Evolutionary conservation across 2,888 invertebrate species (phyloP), one percentile per base, ranked within the genome.

Genomic region (Blera fallax): DNA sequence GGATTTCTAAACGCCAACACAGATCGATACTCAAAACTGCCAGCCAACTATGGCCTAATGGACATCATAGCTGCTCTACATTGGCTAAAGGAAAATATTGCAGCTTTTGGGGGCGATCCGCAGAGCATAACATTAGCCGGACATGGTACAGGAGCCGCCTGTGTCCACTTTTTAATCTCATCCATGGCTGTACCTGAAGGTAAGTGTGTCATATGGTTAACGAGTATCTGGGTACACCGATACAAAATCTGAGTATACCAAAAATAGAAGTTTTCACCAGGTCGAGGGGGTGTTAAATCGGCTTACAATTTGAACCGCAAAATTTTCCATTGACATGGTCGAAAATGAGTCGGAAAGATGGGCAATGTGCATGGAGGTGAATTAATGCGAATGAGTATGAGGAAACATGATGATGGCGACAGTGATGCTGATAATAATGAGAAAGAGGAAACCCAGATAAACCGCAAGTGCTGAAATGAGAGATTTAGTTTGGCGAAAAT

Each of bases 31-130:
- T 95, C 96, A 54, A 95, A 96, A 85, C 96, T 97, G 34, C 97
- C 97, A 45, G 96, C 97, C 58, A 99, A 99, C 94, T 98, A 98
- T 92, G 99, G 99, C n/a, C 95, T 99, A 77, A 97, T 98, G 96
- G 99, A 99, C 93, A 97, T 98, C 93, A 97, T 98, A 89, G 98
- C 98, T 0, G 98, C 98, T 0, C 93, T 99, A 87, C 98, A 98
- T 90, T 98, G 98, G 98, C 95, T 99, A 84, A 97, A 98, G 90
- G 98, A 98, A 92, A 98, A 99, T 92, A 97, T 99, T 64, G 97
- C 95, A 0, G 96, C 96, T 69, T 99, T 99, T 91, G 98, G 98
- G 4, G 99, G 99, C 0, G 98, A 99, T 92, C 95, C 97, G 0
- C 95, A 96, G 43, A 96, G 97, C 90, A 98, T 99, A 76, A 99